Evolutionary conservation across 64 coral and sea anemone genomes (phyloP), one percentile per base, ranked within the genome.

Genomic region (Trachythela sp.): DNA sequence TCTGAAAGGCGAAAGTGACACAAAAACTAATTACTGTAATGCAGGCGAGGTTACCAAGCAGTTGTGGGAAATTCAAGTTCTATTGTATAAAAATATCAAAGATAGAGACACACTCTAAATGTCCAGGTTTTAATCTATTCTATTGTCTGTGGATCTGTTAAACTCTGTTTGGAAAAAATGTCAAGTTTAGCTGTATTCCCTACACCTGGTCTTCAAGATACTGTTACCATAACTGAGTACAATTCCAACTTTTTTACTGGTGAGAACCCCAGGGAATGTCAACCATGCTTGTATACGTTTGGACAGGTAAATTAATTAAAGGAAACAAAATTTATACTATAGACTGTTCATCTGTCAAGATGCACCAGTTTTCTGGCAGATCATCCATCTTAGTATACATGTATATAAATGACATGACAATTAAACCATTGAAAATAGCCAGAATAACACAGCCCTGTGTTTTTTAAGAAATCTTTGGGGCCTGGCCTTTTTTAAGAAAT

Each of bases 151-250:
- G 42, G 11, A 45, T 45, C 42, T 4, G 42, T 6, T 45, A 45
- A 45, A 45, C 11, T 45, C 42, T 45, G 42, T 6, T 45, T 45
- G 42, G 11, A 37, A 37, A 80, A 36, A 36, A 80, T 80, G 75
- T 80, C 75, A 80, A 80, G 4, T 80, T 36, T 80, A 80, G 75
- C 7, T 37, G 75, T 80, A 30, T 80, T 80, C 33, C 75, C 75
- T 35, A 9, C 30, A 80, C 75, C 75, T 39, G 4, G 13, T 37
- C 33, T 80, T 80, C 75, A 80, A 36, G 59, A 68, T 22, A 22
- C 20, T 6, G 30, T 39, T 39, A 80, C 75, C 0, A 15, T 80
- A 34, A 39, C 9, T 22, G 75, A 80, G 35, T 80, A 35, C 30
- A 80, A 80, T 39, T 80, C 75, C 6, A 80, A 39, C 75, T 39